These are phyloP conservation scores for Colletes collaris DNA, from an alignment of 2,888 invertebrate species.

Conservation along the genomic window DNA sequence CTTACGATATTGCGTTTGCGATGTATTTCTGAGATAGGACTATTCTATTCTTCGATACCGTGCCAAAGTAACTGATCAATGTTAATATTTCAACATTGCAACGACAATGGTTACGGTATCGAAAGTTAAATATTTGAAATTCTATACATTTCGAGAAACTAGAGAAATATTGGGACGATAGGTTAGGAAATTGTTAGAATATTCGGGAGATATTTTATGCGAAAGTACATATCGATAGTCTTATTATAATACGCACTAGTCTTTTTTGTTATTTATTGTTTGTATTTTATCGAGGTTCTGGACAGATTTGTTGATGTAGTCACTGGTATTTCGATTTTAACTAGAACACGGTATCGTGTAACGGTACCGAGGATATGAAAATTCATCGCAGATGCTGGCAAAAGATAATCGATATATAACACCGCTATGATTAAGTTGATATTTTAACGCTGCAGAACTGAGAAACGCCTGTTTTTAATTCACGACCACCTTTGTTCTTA, in stretches of 20 bases:
- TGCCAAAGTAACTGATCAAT: no score
- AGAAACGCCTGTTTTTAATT: constrained; percentile 5
- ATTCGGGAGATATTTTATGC: no score
- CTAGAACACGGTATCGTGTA: no score
- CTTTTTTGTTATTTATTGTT: neutral
- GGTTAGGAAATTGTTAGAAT: no score
- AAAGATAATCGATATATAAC: constrained; percentile 16
- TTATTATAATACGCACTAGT: no score
- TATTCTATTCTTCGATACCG: no score
- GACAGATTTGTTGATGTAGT: constrained; percentile 32
- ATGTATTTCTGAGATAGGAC: neutral
- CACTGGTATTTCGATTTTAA: neutral
- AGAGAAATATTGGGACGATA: no score
- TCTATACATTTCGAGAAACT: no score
- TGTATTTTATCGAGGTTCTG: constrained; percentile 13
- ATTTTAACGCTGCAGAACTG: constrained; percentile 29
- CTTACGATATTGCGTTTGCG: constrained; percentile 12
- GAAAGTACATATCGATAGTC: no score
- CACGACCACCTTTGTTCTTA: neutral
- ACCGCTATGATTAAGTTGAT: neutral
- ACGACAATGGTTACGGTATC: no score
- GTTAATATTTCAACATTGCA: no score
- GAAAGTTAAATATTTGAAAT: no score
- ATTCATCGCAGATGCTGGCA: constrained; percentile 7
- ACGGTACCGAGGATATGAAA: neutral